Percentiles rank a stretch among this genome's conserved stretches.
Evolutionary conservation across 2,888 invertebrate genomes (phyloP).

Genomic region (Dascillus cervinus): DNA sequence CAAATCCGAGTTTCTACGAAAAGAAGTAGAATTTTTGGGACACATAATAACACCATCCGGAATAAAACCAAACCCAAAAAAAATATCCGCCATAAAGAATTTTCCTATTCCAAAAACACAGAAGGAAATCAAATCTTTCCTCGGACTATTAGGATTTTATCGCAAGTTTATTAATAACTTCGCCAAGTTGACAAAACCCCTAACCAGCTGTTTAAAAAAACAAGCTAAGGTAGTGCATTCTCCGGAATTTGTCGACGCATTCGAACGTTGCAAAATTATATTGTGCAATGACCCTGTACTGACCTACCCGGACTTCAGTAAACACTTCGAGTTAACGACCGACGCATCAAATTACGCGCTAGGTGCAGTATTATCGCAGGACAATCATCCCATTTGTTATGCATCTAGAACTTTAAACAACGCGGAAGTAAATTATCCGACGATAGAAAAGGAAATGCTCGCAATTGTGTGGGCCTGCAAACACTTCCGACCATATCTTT

Average conservation of each 20-base stretch:
- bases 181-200: conserved; percentile 23
- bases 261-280: no score
- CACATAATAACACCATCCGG: conserved; percentile 27
- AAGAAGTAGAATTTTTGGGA: no score
- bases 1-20: no score
- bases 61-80: conserved; percentile 27
- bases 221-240: no score
- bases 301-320: no score
- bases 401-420: conserved; percentile 23
- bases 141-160: conserved; percentile 20
- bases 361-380: conserved; percentile 25
- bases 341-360: conserved; percentile 25
- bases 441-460: conserved; percentile 15
- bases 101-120: conserved; percentile 20
- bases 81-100: conserved; percentile 22
- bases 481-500: no score
- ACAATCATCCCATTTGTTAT: no score
- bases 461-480: conserved; percentile 13
- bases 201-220: no score
- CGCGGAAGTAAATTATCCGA: conserved; percentile 9
- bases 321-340: no score
- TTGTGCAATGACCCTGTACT: no score
- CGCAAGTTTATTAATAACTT: conserved; percentile 17
- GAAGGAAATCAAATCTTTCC: conserved; percentile 25
- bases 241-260: no score